These are phyloP conservation scores for Penelope pileata DNA, from an alignment of 2,113 vertebrate genomes.

Conservation along the genomic window DNA sequence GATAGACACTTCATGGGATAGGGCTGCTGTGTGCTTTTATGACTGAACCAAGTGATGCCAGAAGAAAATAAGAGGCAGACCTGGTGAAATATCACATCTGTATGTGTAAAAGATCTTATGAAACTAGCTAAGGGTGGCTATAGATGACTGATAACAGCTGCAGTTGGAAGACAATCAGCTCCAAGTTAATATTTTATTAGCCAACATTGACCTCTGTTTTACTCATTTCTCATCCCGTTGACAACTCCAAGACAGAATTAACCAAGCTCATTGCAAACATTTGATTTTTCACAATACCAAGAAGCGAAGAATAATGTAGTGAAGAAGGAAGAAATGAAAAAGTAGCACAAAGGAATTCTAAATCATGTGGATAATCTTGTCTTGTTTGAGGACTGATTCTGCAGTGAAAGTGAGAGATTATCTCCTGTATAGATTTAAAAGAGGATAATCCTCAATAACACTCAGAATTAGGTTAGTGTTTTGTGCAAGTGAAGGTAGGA, in stretches of 20 bases:
- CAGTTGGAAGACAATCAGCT: not conserved
- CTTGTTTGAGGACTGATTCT: not conserved
- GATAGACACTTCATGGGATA: not conserved
- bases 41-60: not conserved
- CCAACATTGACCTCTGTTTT: not conserved
- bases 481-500: not conserved
- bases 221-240: not conserved
- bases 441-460: not conserved
- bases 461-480: not conserved
- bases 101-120: not conserved
- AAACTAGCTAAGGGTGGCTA: not conserved
- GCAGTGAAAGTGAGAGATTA: not conserved
- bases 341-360: not conserved
- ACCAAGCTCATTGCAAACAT: not conserved
- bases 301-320: not conserved
- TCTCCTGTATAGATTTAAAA: not conserved
- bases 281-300: not conserved
- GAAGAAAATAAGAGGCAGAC: not conserved
- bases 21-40: not conserved
- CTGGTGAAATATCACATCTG: not conserved
- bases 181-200: not conserved
- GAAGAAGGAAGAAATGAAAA: not conserved
- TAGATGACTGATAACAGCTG: not conserved
- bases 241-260: not conserved
- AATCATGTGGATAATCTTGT: rapidly evolving